Percentiles rank a stretch among this genome's conserved stretches.
Conservation (phyloP, 1,140 invertebrate genomes). For the Bombyx mori region ASM3026992v2 NC_085110.1:13694001-13694500, state of each 20-base stretch:
- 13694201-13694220: conserved; percentile 35
- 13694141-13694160: too few species aligned
- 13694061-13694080: too few species aligned
- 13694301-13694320: not conserved
- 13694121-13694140: too few species aligned
- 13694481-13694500: conserved; percentile 12
- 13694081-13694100: too few species aligned
- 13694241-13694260: conserved; percentile 25
- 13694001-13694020: too few species aligned
- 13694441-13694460: not conserved
- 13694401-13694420: not conserved
- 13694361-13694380: not conserved
- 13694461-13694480: conserved; percentile 1
- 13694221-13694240: conserved; percentile 38
- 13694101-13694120: too few species aligned
- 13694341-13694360: too few species aligned
- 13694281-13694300: not conserved
- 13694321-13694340: not conserved
- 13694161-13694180: too few species aligned
- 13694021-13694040: too few species aligned
- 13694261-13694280: conserved; percentile 16
- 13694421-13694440: conserved; percentile 1
- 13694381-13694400: not conserved
- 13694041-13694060: too few species aligned
- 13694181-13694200: conserved; percentile 33